A percentile compares a stretch with the other conserved stretches of the same genome.
Conservation (phyloP, 1,140 invertebrate genomes). For the Glossosoma conforme region DNA sequence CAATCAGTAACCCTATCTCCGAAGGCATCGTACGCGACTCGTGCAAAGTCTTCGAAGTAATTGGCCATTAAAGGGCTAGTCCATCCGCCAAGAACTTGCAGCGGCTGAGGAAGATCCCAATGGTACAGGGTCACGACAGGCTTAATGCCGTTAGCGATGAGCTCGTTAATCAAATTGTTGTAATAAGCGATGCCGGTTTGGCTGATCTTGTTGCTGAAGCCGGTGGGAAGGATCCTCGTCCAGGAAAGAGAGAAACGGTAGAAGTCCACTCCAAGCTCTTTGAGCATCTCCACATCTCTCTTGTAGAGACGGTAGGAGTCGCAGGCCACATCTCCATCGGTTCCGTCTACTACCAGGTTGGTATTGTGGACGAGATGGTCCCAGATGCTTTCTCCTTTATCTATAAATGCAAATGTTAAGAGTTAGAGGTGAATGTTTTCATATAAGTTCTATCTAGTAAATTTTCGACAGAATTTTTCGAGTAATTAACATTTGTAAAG, state of each 20-base stretch:
- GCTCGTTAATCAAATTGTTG: constrained; percentile 49
- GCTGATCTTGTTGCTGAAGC: constrained; percentile 46
- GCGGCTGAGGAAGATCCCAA: constrained; percentile 49
- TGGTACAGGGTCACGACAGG: constrained; percentile 52
- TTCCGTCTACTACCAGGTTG: constrained; percentile 35
- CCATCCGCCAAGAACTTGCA: constrained; percentile 54
- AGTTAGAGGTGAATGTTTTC: too few relatives aligned
- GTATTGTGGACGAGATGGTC: constrained; percentile 35
- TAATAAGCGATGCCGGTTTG: constrained; percentile 54
- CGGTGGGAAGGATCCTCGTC: constrained; percentile 54
- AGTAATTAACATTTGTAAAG: background rate
- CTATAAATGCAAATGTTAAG: constrained; percentile 25
- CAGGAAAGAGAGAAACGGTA: constrained; percentile 61
- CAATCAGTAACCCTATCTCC: constrained; percentile 37
- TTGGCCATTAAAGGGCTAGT: constrained; percentile 47
- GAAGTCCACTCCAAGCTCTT: constrained; percentile 45
- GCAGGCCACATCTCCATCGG: constrained; percentile 41
- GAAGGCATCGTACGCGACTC: constrained; percentile 36
- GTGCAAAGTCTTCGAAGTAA: constrained; percentile 42
- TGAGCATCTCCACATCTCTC: constrained; percentile 46
- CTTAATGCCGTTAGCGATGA: constrained; percentile 41
- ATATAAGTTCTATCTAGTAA: too few relatives aligned
- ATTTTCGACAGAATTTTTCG: background rate
- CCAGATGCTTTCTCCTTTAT: constrained; percentile 38
- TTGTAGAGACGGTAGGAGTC: constrained; percentile 47